Conservation (phyloP, 2,797 vertebrate species). For the Semaprochilodus insignis region DNA sequence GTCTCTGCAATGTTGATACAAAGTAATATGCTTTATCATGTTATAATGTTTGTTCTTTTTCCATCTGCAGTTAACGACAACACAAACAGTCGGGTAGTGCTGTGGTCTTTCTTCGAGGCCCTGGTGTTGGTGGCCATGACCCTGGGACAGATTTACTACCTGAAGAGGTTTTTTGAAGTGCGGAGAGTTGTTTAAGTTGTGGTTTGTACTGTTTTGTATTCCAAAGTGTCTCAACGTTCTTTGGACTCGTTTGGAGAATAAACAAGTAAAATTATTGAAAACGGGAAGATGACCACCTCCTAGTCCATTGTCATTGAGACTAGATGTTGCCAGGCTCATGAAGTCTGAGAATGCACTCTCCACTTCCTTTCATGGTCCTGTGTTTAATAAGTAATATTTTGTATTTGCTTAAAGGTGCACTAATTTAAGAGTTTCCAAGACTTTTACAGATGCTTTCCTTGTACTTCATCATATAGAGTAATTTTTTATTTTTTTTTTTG, state of each 20-base stretch:
- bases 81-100: conserved; percentile 99
- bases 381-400: conserved; percentile 20
- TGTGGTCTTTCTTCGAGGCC: conserved; percentile 98
- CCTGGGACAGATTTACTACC: conserved; percentile 97
- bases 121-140: conserved; percentile 59
- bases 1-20: neutral
- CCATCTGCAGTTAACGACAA: conserved; percentile 93
- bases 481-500: neutral
- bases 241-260: conserved; percentile 41
- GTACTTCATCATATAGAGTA: neutral
- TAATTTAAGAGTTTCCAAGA: conserved; percentile 20
- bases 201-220: conserved; percentile 44
- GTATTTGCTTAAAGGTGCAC: conserved; percentile 39
- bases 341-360: conserved; percentile 14
- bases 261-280: conserved; percentile 27
- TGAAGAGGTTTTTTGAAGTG: conserved; percentile 99
- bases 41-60: neutral
- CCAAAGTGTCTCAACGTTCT: conserved; percentile 37
- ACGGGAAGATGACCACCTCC: conserved; percentile 33
- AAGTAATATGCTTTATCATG: neutral
- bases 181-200: conserved; percentile 87
- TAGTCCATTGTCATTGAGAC: conserved; percentile 10
- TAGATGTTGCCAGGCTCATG: neutral
- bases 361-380: conserved; percentile 17
- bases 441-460: neutral